Conservation (phyloP, 2,888 invertebrate genomes). For the Drosophila birchii region DNA sequence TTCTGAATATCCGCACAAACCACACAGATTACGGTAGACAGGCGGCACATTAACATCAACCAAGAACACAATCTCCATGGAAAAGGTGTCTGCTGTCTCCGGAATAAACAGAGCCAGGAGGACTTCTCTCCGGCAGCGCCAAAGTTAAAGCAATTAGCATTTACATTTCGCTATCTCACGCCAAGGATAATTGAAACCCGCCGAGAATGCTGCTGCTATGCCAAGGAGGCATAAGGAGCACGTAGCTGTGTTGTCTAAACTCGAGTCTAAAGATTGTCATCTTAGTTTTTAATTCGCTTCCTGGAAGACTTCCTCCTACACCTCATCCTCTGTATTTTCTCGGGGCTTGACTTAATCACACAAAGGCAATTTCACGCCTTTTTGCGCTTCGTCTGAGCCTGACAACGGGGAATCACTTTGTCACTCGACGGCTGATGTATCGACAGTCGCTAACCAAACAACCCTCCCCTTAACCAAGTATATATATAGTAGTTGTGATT, state of each 20-base stretch:
- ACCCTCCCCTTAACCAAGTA: slow-evolving; percentile 22
- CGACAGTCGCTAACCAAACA: slow-evolving; percentile 55
- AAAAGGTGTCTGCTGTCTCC: slow-evolving; percentile 80
- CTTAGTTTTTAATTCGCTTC: slow-evolving; percentile 64
- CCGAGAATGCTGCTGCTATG: slow-evolving; percentile 15
- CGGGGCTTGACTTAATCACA: slow-evolving; percentile 75
- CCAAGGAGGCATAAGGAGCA: slow-evolving; percentile 66
- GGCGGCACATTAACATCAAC: slow-evolving; percentile 59
- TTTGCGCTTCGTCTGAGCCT: slow-evolving; percentile 60
- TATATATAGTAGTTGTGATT: slow-evolving; percentile 41
- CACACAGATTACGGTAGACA: slow-evolving; percentile 60
- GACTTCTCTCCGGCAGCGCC: not conserved
- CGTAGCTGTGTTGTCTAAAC: slow-evolving; percentile 54
- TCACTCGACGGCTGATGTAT: slow-evolving; percentile 76
- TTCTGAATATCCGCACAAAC: slow-evolving; percentile 43
- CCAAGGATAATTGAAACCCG: slow-evolving; percentile 62
- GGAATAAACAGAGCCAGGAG: slow-evolving; percentile 36
- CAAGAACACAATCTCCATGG: slow-evolving; percentile 45
- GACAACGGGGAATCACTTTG: slow-evolving; percentile 69
- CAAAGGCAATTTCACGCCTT: slow-evolving; percentile 83
- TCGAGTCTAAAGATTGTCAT: slow-evolving; percentile 61
- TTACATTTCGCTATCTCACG: slow-evolving; percentile 71
- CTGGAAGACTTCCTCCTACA: slow-evolving; percentile 1
- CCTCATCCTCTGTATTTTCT: slow-evolving; percentile 7
- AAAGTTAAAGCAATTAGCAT: slow-evolving; percentile 69